Evolutionary conservation across 2,113 vertebrate genomes (phyloP).

Genomic region (Cettia cetti): DNA sequence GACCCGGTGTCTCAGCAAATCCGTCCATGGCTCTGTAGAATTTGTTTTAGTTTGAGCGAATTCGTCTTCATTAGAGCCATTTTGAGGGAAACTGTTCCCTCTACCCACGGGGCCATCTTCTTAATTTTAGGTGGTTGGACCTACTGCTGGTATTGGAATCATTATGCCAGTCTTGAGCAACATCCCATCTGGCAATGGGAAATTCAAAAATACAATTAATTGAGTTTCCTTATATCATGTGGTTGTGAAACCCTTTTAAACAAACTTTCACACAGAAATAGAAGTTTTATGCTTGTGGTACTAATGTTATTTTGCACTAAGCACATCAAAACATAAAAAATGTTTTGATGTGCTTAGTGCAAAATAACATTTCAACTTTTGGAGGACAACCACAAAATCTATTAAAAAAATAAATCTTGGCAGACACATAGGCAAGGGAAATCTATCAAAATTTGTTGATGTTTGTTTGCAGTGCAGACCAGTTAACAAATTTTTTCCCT

Average conservation of each 20-base stretch:
- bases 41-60: background rate
- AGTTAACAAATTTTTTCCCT: background rate
- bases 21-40: background rate
- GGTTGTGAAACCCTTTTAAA: background rate
- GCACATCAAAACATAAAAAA: no score
- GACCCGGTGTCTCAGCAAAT: constrained; percentile 20
- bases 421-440: background rate
- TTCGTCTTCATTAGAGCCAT: background rate
- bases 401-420: background rate
- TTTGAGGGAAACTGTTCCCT: background rate
- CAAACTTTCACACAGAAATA: background rate
- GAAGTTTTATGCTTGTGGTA: background rate
- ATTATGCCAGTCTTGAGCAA: background rate
- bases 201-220: background rate
- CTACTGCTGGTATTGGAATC: background rate
- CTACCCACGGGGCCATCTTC: background rate
- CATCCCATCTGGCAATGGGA: background rate
- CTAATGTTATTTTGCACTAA: no score
- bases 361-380: background rate
- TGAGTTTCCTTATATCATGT: background rate
- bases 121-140: background rate
- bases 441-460: background rate
- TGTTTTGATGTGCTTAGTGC: background rate
- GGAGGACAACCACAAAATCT: background rate
- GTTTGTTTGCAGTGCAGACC: background rate